Conservation (phyloP, 2,888 invertebrate species). For the Drosophila melanosoma region DNA sequence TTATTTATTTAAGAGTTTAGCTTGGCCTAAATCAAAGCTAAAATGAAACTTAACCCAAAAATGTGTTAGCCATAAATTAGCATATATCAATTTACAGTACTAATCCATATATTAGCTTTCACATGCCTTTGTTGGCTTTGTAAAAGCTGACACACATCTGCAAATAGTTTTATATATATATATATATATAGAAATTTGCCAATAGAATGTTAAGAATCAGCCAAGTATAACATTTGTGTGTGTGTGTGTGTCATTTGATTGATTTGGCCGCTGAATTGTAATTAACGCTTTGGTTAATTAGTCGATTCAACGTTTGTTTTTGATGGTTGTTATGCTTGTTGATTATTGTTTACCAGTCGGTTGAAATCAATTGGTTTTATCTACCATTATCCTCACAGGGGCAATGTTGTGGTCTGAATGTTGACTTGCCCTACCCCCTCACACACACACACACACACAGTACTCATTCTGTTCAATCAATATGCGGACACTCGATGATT, state of each 20-base stretch:
- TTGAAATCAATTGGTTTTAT: constrained; percentile 34
- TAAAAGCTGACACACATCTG: constrained; percentile 9
- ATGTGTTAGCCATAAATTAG: neutral
- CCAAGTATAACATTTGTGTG: constrained; percentile 18
- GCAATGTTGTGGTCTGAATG: constrained; percentile 23
- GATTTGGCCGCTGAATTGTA: constrained; percentile 9
- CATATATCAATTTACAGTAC: too few relatives aligned
- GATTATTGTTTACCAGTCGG: constrained; percentile 18
- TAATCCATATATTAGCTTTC: neutral
- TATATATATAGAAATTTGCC: neutral
- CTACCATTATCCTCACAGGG: constrained; percentile 33
- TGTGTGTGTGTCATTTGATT: constrained; percentile 12
- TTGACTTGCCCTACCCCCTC: neutral
- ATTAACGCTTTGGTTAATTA: constrained; percentile 42
- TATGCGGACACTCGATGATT: constrained; percentile 41
- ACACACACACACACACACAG: neutral
- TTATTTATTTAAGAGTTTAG: neutral
- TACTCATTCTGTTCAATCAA: constrained; percentile 28
- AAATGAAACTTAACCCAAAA: neutral
- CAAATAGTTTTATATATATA: neutral
- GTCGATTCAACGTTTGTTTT: constrained; percentile 15
- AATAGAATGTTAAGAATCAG: constrained; percentile 10
- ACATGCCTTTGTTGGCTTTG: neutral
- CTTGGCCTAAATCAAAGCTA: neutral
- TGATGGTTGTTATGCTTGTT: constrained; percentile 16